Evolutionary conservation across 2,113 vertebrate species (phyloP).

Genomic region (Candoia aspera): DNA sequence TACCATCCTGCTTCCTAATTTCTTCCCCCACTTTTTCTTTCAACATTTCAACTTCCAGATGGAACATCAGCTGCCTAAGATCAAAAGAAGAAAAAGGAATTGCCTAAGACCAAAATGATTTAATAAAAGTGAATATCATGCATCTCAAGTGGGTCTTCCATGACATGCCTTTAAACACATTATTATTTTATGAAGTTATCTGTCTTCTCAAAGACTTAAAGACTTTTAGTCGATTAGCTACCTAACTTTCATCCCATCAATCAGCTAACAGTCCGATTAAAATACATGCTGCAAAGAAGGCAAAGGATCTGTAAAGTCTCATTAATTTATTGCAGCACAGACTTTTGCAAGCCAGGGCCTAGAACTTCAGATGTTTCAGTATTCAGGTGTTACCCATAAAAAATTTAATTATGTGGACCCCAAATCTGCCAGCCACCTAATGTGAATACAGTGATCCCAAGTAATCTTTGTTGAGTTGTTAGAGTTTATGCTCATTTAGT

Average conservation of each 20-base stretch:
- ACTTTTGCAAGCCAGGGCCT: constrained; percentile 1
- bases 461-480: not conserved
- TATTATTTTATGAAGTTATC: constrained; percentile 25
- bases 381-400: not conserved
- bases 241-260: constrained; percentile 30
- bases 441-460: not conserved
- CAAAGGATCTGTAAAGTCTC: constrained; percentile 4
- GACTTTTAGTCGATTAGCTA: constrained; percentile 28
- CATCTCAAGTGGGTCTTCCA: constrained; percentile 38
- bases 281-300: constrained; percentile 11
- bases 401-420: not conserved
- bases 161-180: constrained; percentile 54
- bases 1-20: constrained; percentile 34
- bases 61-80: constrained; percentile 44
- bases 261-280: constrained; percentile 37
- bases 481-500: not conserved
- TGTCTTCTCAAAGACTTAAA: constrained; percentile 22
- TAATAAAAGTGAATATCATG: constrained; percentile 55
- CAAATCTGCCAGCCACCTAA: not conserved
- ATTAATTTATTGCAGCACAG: constrained; percentile 10
- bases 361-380: not conserved
- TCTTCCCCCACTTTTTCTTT: constrained; percentile 32
- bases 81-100: constrained; percentile 25
- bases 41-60: constrained; percentile 47
- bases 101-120: constrained; percentile 45